Conservation (phyloP, 2,797 vertebrate genomes). For the Sebastes cheni region DNA sequence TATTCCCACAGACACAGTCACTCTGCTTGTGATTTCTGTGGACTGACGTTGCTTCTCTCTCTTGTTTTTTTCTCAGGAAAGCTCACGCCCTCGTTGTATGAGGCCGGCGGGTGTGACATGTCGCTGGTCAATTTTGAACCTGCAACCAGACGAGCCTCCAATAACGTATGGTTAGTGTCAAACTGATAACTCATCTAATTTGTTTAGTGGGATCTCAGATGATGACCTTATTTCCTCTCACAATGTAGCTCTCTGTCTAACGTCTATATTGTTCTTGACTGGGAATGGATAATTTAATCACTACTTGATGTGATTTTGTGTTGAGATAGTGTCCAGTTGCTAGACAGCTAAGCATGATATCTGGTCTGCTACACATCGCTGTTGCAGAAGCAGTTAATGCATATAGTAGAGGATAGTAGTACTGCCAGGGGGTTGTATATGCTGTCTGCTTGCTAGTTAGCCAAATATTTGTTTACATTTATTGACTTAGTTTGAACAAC, state of each 20-base stretch:
- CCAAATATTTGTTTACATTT: too few relatives aligned
- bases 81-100: slow-evolving; percentile 94
- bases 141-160: slow-evolving; percentile 97
- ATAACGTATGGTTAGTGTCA: slow-evolving; percentile 92
- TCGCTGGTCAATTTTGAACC: slow-evolving; percentile 98
- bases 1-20: slow-evolving; percentile 9
- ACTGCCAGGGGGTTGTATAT: too few relatives aligned
- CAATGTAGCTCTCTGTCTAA: neutral
- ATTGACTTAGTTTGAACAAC: too few relatives aligned
- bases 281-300: neutral
- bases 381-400: neutral
- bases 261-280: neutral
- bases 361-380: neutral
- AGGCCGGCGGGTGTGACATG: slow-evolving; percentile 96
- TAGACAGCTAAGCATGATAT: neutral
- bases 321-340: neutral
- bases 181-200: neutral
- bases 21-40: slow-evolving; percentile 4
- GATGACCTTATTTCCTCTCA: neutral
- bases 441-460: too few relatives aligned
- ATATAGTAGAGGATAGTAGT: too few relatives aligned
- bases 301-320: neutral
- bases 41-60: slow-evolving; percentile 23
- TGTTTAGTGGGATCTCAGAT: neutral
- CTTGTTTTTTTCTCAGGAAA: slow-evolving; percentile 83